A percentile compares a stretch with the other conserved stretches of the same genome.
These are phyloP conservation scores for Siphlonurus alternatus DNA, from an alignment of 2,888 invertebrate species.

Conservation along the genomic window DNA sequence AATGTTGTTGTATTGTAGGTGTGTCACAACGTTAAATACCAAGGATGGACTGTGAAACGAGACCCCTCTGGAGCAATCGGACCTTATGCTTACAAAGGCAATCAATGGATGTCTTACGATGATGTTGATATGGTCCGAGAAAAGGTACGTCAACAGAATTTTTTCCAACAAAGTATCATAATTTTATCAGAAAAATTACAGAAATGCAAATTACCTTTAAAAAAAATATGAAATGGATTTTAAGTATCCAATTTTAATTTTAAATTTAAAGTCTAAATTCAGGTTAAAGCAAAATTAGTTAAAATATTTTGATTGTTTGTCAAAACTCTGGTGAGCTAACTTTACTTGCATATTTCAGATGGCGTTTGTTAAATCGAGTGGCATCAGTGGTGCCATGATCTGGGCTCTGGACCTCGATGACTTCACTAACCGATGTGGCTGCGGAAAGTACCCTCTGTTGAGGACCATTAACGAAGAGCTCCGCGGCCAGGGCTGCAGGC, in stretches of 20 bases:
- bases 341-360: neutral
- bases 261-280: neutral
- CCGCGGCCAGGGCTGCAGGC: constrained; percentile 21
- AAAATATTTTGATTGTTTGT: neutral
- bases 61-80: constrained; percentile 65
- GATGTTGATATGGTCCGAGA: constrained; percentile 59
- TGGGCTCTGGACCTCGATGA: constrained; percentile 22
- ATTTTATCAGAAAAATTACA: neutral
- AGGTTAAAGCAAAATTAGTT: neutral
- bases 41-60: constrained; percentile 65
- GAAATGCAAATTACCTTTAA: neutral
- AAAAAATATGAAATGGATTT: neutral
- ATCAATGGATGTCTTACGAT: constrained; percentile 86
- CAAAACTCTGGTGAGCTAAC: too few relatives aligned
- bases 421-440: constrained; percentile 39
- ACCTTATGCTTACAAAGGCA: constrained; percentile 71
- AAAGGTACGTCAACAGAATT: constrained; percentile 37
- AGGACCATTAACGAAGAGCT: constrained; percentile 42
- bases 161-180: too few relatives aligned
- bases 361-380: constrained; percentile 17
- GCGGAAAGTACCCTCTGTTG: constrained; percentile 48
- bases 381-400: constrained; percentile 22
- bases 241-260: neutral
- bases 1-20: constrained; percentile 32
- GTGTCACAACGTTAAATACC: constrained; percentile 59